Percentiles rank a stretch among this genome's conserved stretches.
These are phyloP conservation scores for Drosophila tropicalis DNA, from an alignment of 1,140 invertebrate genomes.

Conservation along the genomic window DNA sequence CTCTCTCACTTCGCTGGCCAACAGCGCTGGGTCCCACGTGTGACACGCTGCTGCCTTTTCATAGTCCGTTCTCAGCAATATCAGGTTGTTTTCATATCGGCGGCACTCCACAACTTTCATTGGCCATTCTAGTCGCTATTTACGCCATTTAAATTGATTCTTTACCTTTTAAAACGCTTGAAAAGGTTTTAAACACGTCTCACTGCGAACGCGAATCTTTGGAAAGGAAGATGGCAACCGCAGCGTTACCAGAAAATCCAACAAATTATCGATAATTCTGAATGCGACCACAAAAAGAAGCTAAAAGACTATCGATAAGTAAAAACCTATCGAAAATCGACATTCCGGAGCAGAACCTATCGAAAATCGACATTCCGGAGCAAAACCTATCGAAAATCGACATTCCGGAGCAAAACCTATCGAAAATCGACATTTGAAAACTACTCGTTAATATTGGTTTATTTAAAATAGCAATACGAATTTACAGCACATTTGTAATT, in stretches of 20 bases:
- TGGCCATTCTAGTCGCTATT: constrained; percentile 19
- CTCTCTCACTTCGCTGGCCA: constrained; percentile 43
- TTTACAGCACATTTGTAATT: no score
- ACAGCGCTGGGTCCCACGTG: constrained; percentile 59
- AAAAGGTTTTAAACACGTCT: constrained; percentile 83
- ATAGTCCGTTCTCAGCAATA: background rate
- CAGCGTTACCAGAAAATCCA: constrained; percentile 5
- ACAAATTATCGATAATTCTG: background rate
- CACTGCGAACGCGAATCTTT: constrained; percentile 75
- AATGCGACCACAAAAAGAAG: background rate
- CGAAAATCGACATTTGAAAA: no score
- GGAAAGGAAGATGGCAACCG: constrained; percentile 62
- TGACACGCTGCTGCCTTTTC: constrained; percentile 37
- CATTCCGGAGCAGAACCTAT: no score
- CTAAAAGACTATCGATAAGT: background rate
- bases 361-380: no score
- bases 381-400: no score
- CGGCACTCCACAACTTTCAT: background rate
- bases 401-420: no score
- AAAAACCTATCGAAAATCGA: no score
- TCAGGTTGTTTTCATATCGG: constrained; percentile 30
- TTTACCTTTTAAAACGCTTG: constrained; percentile 82
- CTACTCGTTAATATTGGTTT: no score
- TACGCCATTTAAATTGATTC: constrained; percentile 35
- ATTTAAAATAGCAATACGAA: no score